Conservation (phyloP, 2,797 vertebrate genomes). For the Petrocephalus schoutedeni region DNA sequence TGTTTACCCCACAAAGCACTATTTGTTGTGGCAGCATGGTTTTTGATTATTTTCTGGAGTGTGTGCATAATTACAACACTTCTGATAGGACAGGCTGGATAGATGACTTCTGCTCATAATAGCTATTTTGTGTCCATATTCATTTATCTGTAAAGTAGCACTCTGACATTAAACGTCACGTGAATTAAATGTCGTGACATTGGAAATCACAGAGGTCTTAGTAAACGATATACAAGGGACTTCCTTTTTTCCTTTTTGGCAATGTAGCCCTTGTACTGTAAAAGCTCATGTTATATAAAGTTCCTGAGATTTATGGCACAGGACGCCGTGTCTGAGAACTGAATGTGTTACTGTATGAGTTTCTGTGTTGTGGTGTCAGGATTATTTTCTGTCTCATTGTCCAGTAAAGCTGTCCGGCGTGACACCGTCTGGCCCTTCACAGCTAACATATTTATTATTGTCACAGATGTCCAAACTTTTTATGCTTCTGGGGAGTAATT, state of each 20-base stretch:
- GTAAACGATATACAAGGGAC: constrained; percentile 43
- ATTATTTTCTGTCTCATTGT: constrained; percentile 50
- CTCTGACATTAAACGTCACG: background rate
- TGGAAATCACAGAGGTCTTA: constrained; percentile 4
- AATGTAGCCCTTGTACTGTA: constrained; percentile 45
- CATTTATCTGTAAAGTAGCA: background rate
- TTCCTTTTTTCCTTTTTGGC: constrained; percentile 50
- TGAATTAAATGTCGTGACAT: background rate
- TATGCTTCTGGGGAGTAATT: constrained; percentile 55
- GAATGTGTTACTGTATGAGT: background rate
- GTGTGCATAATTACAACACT: constrained; percentile 47
- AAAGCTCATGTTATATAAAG: constrained; percentile 33
- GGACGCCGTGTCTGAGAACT: background rate
- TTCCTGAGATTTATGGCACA: constrained; percentile 40
- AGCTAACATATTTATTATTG: constrained; percentile 66
- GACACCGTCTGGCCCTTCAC: constrained; percentile 63
- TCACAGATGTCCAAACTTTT: constrained; percentile 56
- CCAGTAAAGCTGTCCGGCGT: constrained; percentile 56
- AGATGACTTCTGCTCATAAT: background rate
- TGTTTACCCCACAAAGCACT: constrained; percentile 57
- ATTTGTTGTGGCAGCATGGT: constrained; percentile 55
- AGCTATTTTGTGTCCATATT: background rate
- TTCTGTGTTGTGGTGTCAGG: constrained; percentile 41
- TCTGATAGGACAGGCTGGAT: constrained; percentile 29
- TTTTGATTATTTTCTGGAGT: constrained; percentile 58